Conservation (phyloP, 2,797 vertebrate genomes). For the Sciurus carolinensis region DNA sequence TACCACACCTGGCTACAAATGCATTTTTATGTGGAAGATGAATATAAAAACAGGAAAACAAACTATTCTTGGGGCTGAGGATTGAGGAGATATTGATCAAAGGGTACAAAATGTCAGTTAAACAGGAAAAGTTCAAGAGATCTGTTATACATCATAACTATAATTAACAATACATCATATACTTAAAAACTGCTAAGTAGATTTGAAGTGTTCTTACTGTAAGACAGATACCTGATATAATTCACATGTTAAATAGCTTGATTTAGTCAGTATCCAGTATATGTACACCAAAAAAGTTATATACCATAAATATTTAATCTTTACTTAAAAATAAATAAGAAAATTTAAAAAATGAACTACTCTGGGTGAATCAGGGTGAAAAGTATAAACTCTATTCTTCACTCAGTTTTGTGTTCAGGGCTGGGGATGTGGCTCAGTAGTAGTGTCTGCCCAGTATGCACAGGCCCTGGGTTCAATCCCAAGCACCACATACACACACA, state of each 20-base stretch:
- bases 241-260: background rate
- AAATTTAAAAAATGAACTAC: background rate
- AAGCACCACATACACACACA: too few species aligned
- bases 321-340: background rate
- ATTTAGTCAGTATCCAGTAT: background rate
- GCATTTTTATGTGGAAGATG: slow-evolving; percentile 7
- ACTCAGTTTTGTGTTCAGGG: background rate
- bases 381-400: background rate
- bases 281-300: background rate
- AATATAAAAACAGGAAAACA: background rate
- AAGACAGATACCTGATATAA: background rate
- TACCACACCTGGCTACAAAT: too few species aligned
- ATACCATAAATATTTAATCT: background rate
- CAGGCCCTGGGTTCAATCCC: too few species aligned
- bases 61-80: background rate
- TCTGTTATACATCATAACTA: background rate
- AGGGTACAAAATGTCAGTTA: background rate
- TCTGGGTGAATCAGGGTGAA: background rate
- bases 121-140: background rate
- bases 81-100: background rate
- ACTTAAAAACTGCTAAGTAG: background rate
- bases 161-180: background rate
- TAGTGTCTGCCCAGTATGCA: too few species aligned
- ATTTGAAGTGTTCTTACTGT: background rate
- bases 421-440: too few species aligned